Conservation (phyloP, 2,888 invertebrate genomes). For the Teleiodes luculella region DNA sequence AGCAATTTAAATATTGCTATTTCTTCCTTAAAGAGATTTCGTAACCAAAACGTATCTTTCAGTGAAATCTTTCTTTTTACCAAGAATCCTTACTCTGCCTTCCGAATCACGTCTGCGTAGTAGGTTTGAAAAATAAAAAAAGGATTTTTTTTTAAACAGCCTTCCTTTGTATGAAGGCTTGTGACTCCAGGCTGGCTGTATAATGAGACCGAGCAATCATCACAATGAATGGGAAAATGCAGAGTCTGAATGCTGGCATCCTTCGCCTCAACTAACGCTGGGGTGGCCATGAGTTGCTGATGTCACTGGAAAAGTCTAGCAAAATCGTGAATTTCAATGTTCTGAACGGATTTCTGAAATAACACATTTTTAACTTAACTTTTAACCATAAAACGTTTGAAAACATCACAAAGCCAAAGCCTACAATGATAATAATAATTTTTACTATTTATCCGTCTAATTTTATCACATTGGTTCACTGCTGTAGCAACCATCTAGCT, state of each 20-base stretch:
- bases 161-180: background rate
- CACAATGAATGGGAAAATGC: conserved; percentile 64
- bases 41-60: background rate
- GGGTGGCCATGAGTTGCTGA: conserved; percentile 19
- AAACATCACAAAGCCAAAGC: no score
- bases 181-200: conserved; percentile 24
- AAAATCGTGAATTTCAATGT: background rate
- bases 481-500: no score
- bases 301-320: background rate
- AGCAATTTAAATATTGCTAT: no score
- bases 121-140: conserved; percentile 2
- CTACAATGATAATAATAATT: no score
- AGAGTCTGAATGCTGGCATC: conserved; percentile 52
- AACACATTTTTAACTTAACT: no score
- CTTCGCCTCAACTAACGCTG: conserved; percentile 28
- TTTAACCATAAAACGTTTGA: no score
- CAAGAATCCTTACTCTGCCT: background rate
- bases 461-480: no score
- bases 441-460: no score
- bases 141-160: background rate
- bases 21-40: background rate
- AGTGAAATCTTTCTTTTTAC: background rate
- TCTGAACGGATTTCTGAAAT: background rate
- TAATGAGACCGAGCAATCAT: conserved; percentile 71
- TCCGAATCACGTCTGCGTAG: background rate